A percentile compares a stretch with the other conserved stretches of the same genome.
These are phyloP conservation scores for Mya arenaria DNA, from an alignment of 1,140 invertebrate genomes.

Conservation along the genomic window DNA sequence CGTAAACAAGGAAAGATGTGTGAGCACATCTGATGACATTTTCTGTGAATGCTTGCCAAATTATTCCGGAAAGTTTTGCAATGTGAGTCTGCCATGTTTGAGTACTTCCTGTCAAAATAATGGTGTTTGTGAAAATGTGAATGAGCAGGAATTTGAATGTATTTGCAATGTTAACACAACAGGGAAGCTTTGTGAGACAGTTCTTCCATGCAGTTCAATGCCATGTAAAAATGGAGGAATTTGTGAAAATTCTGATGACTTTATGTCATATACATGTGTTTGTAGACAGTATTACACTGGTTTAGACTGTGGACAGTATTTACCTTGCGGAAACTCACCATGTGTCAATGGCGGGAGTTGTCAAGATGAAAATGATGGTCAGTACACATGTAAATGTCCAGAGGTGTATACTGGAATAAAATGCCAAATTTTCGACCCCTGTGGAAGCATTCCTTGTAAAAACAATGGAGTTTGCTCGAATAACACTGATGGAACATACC, in stretches of 20 bases:
- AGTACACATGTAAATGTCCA: slow-evolving; percentile 63
- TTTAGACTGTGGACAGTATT: slow-evolving; percentile 62
- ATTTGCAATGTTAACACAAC: slow-evolving; percentile 51
- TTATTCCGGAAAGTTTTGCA: slow-evolving; percentile 43
- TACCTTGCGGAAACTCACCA: slow-evolving; percentile 62
- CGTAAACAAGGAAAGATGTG: slow-evolving; percentile 35
- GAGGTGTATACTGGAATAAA: slow-evolving; percentile 59
- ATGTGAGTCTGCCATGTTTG: slow-evolving; percentile 30
- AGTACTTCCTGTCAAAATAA: slow-evolving; percentile 49
- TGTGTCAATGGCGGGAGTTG: slow-evolving; percentile 69
- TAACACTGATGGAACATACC: slow-evolving; percentile 68
- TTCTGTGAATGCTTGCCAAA: slow-evolving; percentile 45
- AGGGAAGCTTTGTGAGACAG: slow-evolving; percentile 75
- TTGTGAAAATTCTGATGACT: slow-evolving; percentile 50
- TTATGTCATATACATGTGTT: slow-evolving; percentile 54
- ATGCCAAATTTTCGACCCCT: slow-evolving; percentile 61
- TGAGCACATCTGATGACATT: slow-evolving; percentile 14
- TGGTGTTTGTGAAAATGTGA: slow-evolving; percentile 36
- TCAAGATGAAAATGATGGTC: slow-evolving; percentile 76
- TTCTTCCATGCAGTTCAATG: slow-evolving; percentile 76
- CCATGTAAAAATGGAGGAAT: slow-evolving; percentile 65
- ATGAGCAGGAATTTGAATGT: slow-evolving; percentile 49
- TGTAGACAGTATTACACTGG: slow-evolving; percentile 63
- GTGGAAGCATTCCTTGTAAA: slow-evolving; percentile 63
- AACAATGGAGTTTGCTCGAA: slow-evolving; percentile 77